Evolutionary conservation across 2,797 vertebrate species (phyloP), one percentile per base, ranked within the genome.

Genomic region (Natrix natrix): DNA sequence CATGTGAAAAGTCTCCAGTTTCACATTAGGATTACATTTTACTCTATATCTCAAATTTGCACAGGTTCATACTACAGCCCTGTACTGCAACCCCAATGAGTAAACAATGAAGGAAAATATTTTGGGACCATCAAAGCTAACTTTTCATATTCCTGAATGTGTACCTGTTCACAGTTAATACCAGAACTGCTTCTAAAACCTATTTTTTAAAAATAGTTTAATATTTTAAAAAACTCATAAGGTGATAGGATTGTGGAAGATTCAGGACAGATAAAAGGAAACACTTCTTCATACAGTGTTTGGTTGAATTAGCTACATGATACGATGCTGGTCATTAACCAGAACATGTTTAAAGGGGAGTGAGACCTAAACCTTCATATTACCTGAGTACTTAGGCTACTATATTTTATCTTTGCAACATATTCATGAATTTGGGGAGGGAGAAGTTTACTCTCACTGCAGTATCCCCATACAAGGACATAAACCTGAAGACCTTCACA

Each of bases 11-110:
- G 54, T 48, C 0, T 1, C 59, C 86, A 61, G 91, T 48, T 48
- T 83, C 37, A 48, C 74, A 12, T 43, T 86, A 86, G 60, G 90
- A 94, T 93, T 48, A 48, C 93, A 12, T 94, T 95, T 91, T 96
- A 93, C 89, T 90, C 59, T 88, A 5, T 59, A 55, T 11, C 0
- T 92, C 91, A 59, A 94, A 91, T 66, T 61, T 59, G 0, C 1
- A 86, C 59, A 61, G 90, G 55, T 59, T 0, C 1, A 63, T 61
- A 59, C 89, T 86, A 60, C 52, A 92, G 93, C 92, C 37, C 88
- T 91, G 78, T 91, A 88, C 16, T 0, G 16, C 89, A 91, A 93
- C 63, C n/a, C 89, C 89, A 93, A 4, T 20, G 83, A 43, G 0
- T 17, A 52, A 89, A 90, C 10, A 20, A 2, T 69, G 88, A 95